Base-by-base conservation (phyloP, 2,797 vertebrate genomes). In the Sandelia bainsii region DNA sequence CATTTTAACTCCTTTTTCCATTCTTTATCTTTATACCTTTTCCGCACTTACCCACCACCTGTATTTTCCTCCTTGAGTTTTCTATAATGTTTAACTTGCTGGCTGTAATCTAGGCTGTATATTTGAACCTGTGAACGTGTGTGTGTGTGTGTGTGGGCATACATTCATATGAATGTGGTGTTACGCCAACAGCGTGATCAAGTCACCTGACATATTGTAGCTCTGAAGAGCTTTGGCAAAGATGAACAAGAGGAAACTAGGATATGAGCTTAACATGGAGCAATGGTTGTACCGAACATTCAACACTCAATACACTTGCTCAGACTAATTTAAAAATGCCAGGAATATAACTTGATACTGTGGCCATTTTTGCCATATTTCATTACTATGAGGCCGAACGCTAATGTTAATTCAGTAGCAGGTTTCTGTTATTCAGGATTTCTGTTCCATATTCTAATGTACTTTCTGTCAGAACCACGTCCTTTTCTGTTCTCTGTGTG, bases 61-160 rank as follows among this genome's bases (percentile, higher is more conserved):
- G 52, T 49, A 69, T 56, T 79, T 63, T 32, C 62, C 49, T 58
- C 59, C 23, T 64, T n/a, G 34, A 59, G 58, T 82, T 76, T 79
- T 20, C 49, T 64, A 51, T 87, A 86, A 89, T 92, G 85, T 93
- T 93, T 92, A 89, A 91, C 87, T 86, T 75, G 14, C 48, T 64
- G 71, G 72, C 81, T 76, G 68, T 77, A 44, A 69, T 69, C 46
- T 66, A 77, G 48, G 3, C 34, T 71, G 52, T 72, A 14, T 64
- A 34, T 75, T 44, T 10, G 17, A 16, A 42, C 40, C 13, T 19
- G 42, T 45, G 42, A 8, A 1, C 51, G 29, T 59, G 50, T 59
- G 61, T 59, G 63, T 62, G n/a, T 27, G 3, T 40, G 5, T 8
- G 3, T 3, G 25, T 23, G 45, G 50, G 40, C 37, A 50, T 27